Percentiles rank a stretch among this genome's conserved stretches.
These are phyloP conservation scores for Harmothoe impar DNA, from an alignment of 2,888 invertebrate genomes.

Conservation along the genomic window DNA sequence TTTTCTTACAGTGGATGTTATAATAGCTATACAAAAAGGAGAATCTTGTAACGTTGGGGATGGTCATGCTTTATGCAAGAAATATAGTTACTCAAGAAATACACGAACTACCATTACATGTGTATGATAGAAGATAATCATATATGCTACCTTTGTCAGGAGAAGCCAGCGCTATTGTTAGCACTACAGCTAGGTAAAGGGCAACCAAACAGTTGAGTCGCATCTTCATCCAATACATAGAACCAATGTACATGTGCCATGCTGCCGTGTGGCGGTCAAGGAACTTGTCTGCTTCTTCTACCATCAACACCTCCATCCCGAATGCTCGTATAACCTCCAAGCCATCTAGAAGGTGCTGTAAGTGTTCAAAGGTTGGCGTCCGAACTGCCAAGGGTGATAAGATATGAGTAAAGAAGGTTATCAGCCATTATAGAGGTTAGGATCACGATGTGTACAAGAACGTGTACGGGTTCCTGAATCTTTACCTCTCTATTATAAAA, in stretches of 20 bases:
- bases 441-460: too few relatives aligned
- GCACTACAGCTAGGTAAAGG: slow-evolving; percentile 16
- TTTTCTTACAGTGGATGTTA: too few relatives aligned
- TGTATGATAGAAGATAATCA: too few relatives aligned
- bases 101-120: too few relatives aligned
- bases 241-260: slow-evolving; percentile 35
- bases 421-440: not conserved
- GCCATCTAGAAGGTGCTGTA: slow-evolving; percentile 14
- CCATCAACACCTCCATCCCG: slow-evolving; percentile 29
- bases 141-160: not conserved
- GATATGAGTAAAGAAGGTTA: not conserved
- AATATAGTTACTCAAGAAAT: too few relatives aligned
- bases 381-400: not conserved
- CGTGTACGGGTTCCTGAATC: too few relatives aligned
- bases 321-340: slow-evolving; percentile 19
- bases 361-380: slow-evolving; percentile 49
- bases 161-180: not conserved
- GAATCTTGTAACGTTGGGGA: too few relatives aligned
- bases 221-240: slow-evolving; percentile 57
- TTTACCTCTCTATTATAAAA: too few relatives aligned
- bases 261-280: slow-evolving; percentile 42
- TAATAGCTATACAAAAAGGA: too few relatives aligned
- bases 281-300: not conserved
- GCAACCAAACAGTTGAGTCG: slow-evolving; percentile 13
- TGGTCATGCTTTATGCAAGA: too few relatives aligned